Percentiles rank a stretch among this genome's conserved stretches.
Conservation (phyloP, 1,140 invertebrate genomes). For the Phocides pigmalion region DNA sequence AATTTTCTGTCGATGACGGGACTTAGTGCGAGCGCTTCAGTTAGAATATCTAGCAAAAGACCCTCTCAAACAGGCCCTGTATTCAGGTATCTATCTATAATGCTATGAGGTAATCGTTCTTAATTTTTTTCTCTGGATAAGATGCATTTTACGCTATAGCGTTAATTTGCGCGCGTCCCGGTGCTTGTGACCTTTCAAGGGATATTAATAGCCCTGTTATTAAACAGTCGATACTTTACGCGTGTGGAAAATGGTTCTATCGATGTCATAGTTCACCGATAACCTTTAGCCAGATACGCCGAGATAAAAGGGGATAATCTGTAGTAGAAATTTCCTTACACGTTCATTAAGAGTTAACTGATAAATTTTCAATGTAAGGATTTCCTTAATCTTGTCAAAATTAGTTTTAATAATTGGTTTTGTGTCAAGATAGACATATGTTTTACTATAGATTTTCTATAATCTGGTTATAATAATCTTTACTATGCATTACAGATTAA, state of each 20-base stretch:
- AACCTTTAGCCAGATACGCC: slow-evolving; percentile 22
- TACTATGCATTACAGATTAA: background rate
- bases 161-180: slow-evolving; percentile 51
- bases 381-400: no score
- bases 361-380: no score
- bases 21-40: slow-evolving; percentile 73
- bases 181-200: slow-evolving; percentile 64
- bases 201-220: slow-evolving; percentile 72
- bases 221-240: slow-evolving; percentile 68
- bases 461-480: background rate
- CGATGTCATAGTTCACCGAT: slow-evolving; percentile 38
- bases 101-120: background rate
- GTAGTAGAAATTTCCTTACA: background rate
- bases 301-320: slow-evolving; percentile 3
- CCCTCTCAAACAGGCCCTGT: slow-evolving; percentile 35
- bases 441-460: no score
- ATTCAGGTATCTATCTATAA: slow-evolving; percentile 50
- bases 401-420: no score
- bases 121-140: background rate
- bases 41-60: slow-evolving; percentile 73
- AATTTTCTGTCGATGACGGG: slow-evolving; percentile 73
- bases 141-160: slow-evolving; percentile 16
- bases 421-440: no score
- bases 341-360: no score
- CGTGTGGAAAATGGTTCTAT: slow-evolving; percentile 56